These are phyloP conservation scores for Amblyteles armatorius DNA, from an alignment of 2,888 invertebrate species.

Conservation along the genomic window DNA sequence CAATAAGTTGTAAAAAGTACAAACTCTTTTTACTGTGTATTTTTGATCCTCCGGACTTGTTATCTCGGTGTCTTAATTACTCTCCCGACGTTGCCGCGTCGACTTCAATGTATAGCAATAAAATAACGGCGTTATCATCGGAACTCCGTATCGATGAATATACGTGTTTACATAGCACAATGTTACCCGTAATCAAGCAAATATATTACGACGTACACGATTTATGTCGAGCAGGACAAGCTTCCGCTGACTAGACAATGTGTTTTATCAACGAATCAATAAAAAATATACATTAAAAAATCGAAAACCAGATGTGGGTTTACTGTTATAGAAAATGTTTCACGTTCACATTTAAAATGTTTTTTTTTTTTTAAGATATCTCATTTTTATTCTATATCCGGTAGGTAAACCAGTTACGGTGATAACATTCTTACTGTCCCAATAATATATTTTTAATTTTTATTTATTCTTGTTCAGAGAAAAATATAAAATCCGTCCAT, in stretches of 20 bases:
- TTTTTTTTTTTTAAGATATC: too few relatives aligned
- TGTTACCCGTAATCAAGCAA: neutral
- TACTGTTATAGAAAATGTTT: too few relatives aligned
- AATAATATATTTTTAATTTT: too few relatives aligned
- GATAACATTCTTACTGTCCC: too few relatives aligned
- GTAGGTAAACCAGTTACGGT: too few relatives aligned
- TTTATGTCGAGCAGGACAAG: neutral
- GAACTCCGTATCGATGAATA: neutral
- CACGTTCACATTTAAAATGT: too few relatives aligned
- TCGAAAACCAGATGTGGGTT: too few relatives aligned
- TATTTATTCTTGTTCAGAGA: too few relatives aligned
- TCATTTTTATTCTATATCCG: too few relatives aligned
- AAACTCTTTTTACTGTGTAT: neutral
- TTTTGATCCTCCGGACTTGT: neutral
- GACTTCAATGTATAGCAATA: neutral
- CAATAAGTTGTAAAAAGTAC: too few relatives aligned
- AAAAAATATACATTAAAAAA: too few relatives aligned
- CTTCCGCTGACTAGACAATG: neutral
- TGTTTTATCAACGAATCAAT: too few relatives aligned
- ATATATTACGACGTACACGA: neutral
- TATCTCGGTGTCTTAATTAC: constrained; percentile 4
- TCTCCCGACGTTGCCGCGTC: neutral
- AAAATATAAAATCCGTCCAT: neutral
- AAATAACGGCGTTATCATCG: neutral
- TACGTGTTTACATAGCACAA: neutral